Base-by-base conservation (phyloP, 2,113 vertebrate species). In the Leptobrachium ailaonicum region DNA sequence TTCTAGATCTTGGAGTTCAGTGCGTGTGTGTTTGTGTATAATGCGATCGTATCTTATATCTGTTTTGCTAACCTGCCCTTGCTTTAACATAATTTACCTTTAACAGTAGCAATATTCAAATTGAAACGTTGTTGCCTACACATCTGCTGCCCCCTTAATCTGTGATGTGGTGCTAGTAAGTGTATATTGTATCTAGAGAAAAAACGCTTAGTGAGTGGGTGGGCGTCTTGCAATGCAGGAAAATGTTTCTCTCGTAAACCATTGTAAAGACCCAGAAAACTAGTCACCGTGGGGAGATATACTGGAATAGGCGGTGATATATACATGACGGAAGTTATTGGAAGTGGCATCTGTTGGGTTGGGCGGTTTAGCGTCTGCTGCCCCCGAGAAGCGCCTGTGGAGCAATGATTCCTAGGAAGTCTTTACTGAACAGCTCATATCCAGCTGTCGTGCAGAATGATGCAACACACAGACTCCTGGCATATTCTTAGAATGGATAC, bases 401-500 rank as follows among this genome's bases (percentile, higher is more conserved):
- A 53, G 43, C 8, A 41, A 4, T 63, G 60, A n/a, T 71, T 78
- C 47, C 32, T 12, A 64, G 58, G 53, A 72, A 72, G 60, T 66
- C 56, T 53, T 71, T 41, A 14, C 44, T 6, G 32, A 64, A 71
- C 68, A 3, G 40, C 41, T 76, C 40, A 67, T 66, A 63, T 67
- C 6, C 74, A 76, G 45, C 63, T 76, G 63, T 3, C 12, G 13
- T 6, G 41, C 20, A 20, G 14, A 64, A n/a, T 66, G 63, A n/a
- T 56, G 32, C 64, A 42, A 63, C 56, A 67, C 47, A 67, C 12
- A 41, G 47, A 76, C 41, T 76, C 64, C 44, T 32, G 62, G 63
- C 44, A 67, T 50, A 8, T 50, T 47, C 43, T 43, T 66, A 44
- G n/a, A 32, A 64, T 64, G 62, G 62, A 64, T n/a, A n/a, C 13